Conservation (phyloP, 2,113 vertebrate species). For the Macaca fascicularis region T2T-MFA8v1.1 NC_088384.1:24557501-24558000, state of each 20-base stretch:
- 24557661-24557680: background rate
- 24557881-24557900: background rate
- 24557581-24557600: background rate
- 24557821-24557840: background rate
- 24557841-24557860: background rate
- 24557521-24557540: background rate
- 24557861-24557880: background rate
- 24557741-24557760: background rate
- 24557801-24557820: background rate
- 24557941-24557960: background rate
- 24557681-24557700: background rate
- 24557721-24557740: background rate
- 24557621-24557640: background rate
- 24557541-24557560: background rate
- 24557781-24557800: background rate
- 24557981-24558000: too few species aligned
- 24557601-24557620: background rate
- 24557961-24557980: background rate
- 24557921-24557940: background rate
- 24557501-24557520: background rate
- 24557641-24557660: fast-evolving
- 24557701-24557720: background rate
- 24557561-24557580: background rate
- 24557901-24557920: background rate
- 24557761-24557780: background rate